A percentile compares a stretch with the other conserved stretches of the same genome.
These are phyloP conservation scores for Proisotoma minuta DNA, from an alignment of 2,888 invertebrate species.

Conservation along the genomic window DNA sequence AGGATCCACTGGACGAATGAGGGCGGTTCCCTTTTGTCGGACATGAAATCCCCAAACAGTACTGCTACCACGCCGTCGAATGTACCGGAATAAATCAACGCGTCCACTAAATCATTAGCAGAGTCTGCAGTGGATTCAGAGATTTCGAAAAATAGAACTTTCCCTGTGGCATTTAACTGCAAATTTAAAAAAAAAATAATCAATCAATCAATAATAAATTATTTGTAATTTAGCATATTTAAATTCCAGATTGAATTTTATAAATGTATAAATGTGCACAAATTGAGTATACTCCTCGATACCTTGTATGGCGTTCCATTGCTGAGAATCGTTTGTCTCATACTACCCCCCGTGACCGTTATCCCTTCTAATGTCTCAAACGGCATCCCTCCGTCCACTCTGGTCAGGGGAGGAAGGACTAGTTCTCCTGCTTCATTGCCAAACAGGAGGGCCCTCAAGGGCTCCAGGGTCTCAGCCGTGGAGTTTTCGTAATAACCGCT, in stretches of 20 bases:
- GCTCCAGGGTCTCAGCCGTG: conserved; percentile 9
- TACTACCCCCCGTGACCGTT: conserved; percentile 25
- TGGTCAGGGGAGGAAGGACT: conserved; percentile 16
- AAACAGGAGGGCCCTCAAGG: conserved; percentile 17
- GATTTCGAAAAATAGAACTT: not conserved
- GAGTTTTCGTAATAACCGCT: conserved; percentile 23
- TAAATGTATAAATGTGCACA: no score
- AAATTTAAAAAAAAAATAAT: not conserved
- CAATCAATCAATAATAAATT: not conserved
- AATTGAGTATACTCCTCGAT: not conserved
- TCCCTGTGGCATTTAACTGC: conserved; percentile 9
- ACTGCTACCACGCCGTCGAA: conserved; percentile 7
- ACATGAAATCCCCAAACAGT: conserved; percentile 8
- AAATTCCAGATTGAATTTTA: not conserved
- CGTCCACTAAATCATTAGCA: not conserved
- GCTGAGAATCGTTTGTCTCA: conserved; percentile 8
- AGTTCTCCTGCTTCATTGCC: no score
- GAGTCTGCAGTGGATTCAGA: not conserved
- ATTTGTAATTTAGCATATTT: not conserved
- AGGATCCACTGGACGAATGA: not conserved
- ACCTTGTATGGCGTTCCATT: conserved; percentile 6
- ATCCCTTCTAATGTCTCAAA: conserved; percentile 4
- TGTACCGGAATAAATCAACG: conserved; percentile 3
- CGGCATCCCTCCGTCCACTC: conserved; percentile 18
- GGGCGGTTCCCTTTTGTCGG: not conserved